phyloP scores from a whole-genome alignment of 2,888 invertebrate species.

The Ormyrus thymus region DNA sequence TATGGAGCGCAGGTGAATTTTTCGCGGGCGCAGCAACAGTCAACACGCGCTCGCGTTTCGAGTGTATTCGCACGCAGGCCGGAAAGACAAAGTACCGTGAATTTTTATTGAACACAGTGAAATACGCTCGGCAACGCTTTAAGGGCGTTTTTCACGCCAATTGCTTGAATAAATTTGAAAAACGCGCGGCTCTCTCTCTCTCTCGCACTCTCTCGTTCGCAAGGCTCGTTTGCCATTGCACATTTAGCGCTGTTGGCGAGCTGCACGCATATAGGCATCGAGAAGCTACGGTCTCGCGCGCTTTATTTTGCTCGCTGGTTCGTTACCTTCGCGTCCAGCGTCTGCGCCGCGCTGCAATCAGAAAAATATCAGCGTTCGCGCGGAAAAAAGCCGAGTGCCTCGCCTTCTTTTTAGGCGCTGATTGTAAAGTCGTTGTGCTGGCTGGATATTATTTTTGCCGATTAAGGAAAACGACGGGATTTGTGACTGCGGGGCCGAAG shows the following conservation, averaged over 20 bases:
- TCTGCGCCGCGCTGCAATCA: constrained; percentile 4
- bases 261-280: background rate
- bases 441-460: constrained; percentile 5
- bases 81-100: constrained; percentile 52
- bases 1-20: constrained; percentile 32
- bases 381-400: too few species aligned
- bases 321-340: constrained; percentile 9
- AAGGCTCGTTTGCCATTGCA: too few species aligned
- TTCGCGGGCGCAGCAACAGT: constrained; percentile 43
- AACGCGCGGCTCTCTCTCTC: constrained; percentile 15
- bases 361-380: constrained; percentile 31
- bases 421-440: background rate
- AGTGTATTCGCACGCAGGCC: background rate
- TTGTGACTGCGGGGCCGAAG: background rate
- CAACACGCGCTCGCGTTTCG: constrained; percentile 24
- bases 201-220: background rate
- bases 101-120: constrained; percentile 53
- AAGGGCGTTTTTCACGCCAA: constrained; percentile 55
- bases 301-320: constrained; percentile 13
- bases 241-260: background rate
- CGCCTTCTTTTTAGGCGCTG: background rate
- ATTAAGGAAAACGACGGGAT: background rate
- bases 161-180: constrained; percentile 55
- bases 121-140: constrained; percentile 54
- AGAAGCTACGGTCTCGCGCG: background rate